Base-by-base conservation (phyloP, 1,140 invertebrate genomes). In the Spodoptera litura region DNA sequence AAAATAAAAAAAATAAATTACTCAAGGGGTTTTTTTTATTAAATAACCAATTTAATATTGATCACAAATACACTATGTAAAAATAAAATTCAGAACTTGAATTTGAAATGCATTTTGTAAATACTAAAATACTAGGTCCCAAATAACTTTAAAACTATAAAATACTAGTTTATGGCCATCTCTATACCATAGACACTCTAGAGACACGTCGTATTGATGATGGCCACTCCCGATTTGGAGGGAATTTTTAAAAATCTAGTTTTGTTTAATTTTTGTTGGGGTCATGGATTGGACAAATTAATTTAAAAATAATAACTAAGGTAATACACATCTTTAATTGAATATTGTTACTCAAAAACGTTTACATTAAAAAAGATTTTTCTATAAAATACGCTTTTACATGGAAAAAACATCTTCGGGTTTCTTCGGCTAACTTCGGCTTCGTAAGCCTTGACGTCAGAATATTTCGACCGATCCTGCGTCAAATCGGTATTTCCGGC, bases 401-500 rank as follows among this genome's bases (percentile, higher is more conserved):
- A 81, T 81, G 80, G 53, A 52, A 53, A 51, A 75, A 70, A 78
- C 31, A 61, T 49, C 44, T 87, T 94, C 92, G 92, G 85, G 12
- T 78, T 74, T 83, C 76, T 88, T 94, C 93, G 93, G 79, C 15
- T 83, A 80, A 79, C 53, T 85, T 94, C 93, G 93, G 83, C n/a
- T 86, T 80, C 79, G 81, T 87, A 89, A 85, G 90, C 90, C 87
- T 89, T 94, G 93, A 94, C 93, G 94, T 94, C 93, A 93, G 89
- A 91, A 89, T 81, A 84, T 87, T 93, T 88, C 87, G 89, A 91
- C 92, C 91, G 87, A 89, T 92, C 89, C 88, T 92, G 93, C 89
- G 90, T 94, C 91, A 93, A 91, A 88, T 87, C 87, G 86, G 85
- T 83, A 91, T 90, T 92, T 95, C 94, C 95, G 94, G 90, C 77